Conservation (phyloP, 1,140 invertebrate genomes). For the Lepidotrigona ventralis region DNA sequence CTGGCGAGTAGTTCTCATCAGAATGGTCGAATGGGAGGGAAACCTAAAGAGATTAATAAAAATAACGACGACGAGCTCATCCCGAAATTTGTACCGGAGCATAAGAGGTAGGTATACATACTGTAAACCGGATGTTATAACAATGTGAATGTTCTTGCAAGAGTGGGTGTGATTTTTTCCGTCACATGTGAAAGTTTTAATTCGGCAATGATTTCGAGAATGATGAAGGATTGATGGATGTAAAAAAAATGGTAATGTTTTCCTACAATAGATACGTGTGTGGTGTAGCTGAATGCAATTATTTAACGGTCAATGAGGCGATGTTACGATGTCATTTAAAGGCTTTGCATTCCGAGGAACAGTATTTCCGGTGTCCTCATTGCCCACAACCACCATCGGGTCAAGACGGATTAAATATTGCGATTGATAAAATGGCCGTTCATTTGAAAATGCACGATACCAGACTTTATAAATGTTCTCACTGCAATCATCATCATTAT, state of each 20-base stretch:
- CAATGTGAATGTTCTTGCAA: slow-evolving; percentile 1
- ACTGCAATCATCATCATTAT: slow-evolving; percentile 85
- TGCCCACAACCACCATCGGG: slow-evolving; percentile 80
- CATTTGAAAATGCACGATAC: slow-evolving; percentile 89
- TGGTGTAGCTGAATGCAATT: slow-evolving; percentile 85
- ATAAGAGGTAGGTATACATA: slow-evolving; percentile 76
- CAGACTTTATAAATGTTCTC: slow-evolving; percentile 85
- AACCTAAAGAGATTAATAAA: slow-evolving; percentile 62
- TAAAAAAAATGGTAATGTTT: slow-evolving; percentile 9
- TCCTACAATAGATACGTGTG: slow-evolving; percentile 82
- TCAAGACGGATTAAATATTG: slow-evolving; percentile 74
- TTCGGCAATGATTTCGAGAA: background rate
- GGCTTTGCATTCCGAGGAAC: slow-evolving; percentile 84
- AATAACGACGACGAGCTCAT: slow-evolving; percentile 64
- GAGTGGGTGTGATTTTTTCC: background rate
- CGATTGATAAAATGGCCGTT: slow-evolving; percentile 82
- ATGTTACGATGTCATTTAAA: slow-evolving; percentile 87
- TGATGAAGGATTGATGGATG: background rate
- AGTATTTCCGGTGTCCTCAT: slow-evolving; percentile 85
- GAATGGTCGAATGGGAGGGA: slow-evolving; percentile 77
- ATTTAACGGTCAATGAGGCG: slow-evolving; percentile 86
- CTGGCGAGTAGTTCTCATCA: slow-evolving; percentile 86
- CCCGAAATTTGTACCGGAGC: slow-evolving; percentile 84
- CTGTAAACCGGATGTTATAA: background rate
- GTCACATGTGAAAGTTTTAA: background rate